Evolutionary conservation across 2,888 invertebrate species (phyloP).

Genomic region (Lithophane ornitopus): DNA sequence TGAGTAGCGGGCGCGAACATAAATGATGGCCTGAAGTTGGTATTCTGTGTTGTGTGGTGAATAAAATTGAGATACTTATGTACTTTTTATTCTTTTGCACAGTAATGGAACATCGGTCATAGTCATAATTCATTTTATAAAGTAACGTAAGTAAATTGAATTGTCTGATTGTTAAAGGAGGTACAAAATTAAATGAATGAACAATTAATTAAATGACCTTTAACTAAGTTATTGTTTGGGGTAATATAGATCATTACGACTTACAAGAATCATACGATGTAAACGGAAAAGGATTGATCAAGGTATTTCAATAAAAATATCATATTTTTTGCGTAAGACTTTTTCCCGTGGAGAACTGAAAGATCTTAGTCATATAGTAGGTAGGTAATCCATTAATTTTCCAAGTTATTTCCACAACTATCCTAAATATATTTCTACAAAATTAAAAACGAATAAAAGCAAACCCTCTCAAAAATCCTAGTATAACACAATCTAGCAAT

Average conservation of each 20-base stretch:
- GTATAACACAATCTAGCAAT: conserved; percentile 63
- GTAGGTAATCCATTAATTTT: background rate
- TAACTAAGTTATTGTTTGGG: background rate
- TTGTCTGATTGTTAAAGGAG: background rate
- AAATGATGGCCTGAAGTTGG: conserved; percentile 59
- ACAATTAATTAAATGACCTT: too few relatives aligned
- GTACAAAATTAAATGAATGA: background rate
- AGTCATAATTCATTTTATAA: background rate
- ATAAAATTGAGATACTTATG: conserved; percentile 32
- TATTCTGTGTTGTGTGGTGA: conserved; percentile 41
- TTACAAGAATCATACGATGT: background rate
- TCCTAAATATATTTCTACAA: background rate
- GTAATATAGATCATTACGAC: background rate
- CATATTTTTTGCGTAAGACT: background rate
- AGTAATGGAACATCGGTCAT: background rate
- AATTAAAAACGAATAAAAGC: conserved; percentile 23
- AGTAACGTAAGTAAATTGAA: background rate
- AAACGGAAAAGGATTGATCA: too few relatives aligned
- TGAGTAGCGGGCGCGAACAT: conserved; percentile 66
- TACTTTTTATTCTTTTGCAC: conserved; percentile 9
- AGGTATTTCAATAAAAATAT: background rate
- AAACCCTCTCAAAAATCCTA: conserved; percentile 33
- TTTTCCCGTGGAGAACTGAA: too few relatives aligned
- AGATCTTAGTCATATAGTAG: background rate
- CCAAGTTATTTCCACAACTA: background rate